These are phyloP conservation scores for Benitochromis conjunctus DNA, from an alignment of 2,113 vertebrate genomes.

Conservation along the genomic window DNA sequence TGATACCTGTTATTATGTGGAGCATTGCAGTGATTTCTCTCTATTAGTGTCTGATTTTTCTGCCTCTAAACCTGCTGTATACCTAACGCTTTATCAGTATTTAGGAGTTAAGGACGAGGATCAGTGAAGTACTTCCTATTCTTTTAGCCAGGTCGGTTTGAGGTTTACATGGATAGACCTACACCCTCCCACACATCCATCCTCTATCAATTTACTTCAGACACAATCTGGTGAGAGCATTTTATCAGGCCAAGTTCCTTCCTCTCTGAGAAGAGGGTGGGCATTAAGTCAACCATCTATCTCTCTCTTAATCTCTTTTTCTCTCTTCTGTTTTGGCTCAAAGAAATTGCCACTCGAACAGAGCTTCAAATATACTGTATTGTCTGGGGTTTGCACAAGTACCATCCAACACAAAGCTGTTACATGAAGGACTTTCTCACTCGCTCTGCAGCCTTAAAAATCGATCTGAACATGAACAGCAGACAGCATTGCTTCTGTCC, in stretches of 20 bases:
- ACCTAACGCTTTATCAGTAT: background rate
- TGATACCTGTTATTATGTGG: background rate
- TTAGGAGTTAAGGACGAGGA: background rate
- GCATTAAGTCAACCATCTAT: background rate
- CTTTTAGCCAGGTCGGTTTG: background rate
- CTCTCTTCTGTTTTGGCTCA: background rate
- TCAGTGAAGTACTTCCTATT: background rate
- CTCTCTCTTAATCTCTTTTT: background rate
- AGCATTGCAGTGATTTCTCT: background rate
- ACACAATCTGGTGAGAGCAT: background rate
- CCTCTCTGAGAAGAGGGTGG: background rate
- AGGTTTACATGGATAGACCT: background rate
- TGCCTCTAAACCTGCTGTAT: background rate
- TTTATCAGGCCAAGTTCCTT: background rate
- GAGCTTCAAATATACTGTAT: background rate
- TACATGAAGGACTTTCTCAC: background rate
- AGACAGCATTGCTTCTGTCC: background rate
- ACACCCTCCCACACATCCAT: background rate
- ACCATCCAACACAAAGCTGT: background rate
- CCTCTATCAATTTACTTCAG: background rate
- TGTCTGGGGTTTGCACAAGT: background rate
- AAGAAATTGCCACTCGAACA: conserved; percentile 16
- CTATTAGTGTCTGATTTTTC: background rate
- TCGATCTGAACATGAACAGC: background rate
- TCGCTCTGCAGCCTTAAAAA: background rate